Evolutionary conservation across 2,888 invertebrate genomes (phyloP), one percentile per base, ranked within the genome.

Genomic region (Eustalomyia histrio): DNA sequence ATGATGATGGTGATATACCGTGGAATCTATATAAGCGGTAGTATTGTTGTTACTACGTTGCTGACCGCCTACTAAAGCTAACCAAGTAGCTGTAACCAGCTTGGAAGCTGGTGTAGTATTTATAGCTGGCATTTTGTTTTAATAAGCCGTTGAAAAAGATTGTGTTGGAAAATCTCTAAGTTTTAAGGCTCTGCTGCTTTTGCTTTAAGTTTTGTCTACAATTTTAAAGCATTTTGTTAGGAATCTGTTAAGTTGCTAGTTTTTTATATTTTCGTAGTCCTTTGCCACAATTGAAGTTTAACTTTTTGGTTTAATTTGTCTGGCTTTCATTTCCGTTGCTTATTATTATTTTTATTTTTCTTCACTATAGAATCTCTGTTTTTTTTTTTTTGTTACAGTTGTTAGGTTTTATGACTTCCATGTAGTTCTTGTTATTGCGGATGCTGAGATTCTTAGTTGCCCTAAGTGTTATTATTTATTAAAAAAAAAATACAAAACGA

Each of bases 381-480:
- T 7, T 29, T 29, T 29, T 6, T 6, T 29, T 7, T 29, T 29
- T 29, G 7, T 29, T 29, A 29, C 7, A 29, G 7, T 29, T 29
- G 29, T 6, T 29, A 29, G 6, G 7, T 29, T 29, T 29, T 7
- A 6, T 29, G 29, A 6, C 7, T 29, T 4, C 7, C 6, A 1
- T 6, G 29, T 29, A 29, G 3, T 29, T 29, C 7, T 21, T 21
- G 2, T 21, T 21, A 3, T 21, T 21, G 21, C 29, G 29, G 29
- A 58, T 50, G 29, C 63, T 50, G 39, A 21, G 63, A 18, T 58
- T 64, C n/a, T 63, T 10, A 9, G 61, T 18, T 29, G 65, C 61
- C 67, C 55, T n/a, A 65, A 79, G 55, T 75, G 47, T 65, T 79
- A 35, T 69, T 69, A 69, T 65, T 55, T 80, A 79, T 75, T 75